Conservation (phyloP, 92 coral and sea anemone genomes). For the Actinernus sp. region DNA sequence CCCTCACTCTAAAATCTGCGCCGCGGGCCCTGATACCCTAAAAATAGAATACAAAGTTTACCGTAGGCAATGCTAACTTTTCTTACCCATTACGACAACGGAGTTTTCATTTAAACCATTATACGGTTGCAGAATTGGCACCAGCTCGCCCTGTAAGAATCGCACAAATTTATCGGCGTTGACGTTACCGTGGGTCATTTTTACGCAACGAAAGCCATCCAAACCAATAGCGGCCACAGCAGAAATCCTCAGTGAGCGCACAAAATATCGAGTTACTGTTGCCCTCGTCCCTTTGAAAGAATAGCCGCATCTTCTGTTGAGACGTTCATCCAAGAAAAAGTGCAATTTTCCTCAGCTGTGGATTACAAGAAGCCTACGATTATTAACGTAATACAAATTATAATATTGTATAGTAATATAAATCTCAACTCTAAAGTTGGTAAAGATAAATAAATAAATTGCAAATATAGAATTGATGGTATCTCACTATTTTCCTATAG, state of each 20-base stretch:
- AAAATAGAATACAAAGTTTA: not conserved
- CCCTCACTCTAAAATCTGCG: too few species aligned
- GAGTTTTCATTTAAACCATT: too few species aligned
- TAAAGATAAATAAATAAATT: too few species aligned
- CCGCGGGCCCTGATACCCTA: too few species aligned
- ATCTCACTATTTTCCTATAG: too few species aligned
- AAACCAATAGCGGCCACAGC: conserved; percentile 12
- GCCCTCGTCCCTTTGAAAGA: conserved; percentile 14
- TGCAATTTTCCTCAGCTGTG: too few species aligned
- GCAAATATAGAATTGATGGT: too few species aligned
- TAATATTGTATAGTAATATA: too few species aligned
- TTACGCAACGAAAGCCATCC: conserved; percentile 7
- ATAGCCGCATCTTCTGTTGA: conserved; percentile 3
- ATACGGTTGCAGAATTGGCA: too few species aligned
- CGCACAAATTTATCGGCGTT: conserved; percentile 2
- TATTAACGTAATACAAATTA: too few species aligned
- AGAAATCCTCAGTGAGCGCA: conserved; percentile 5
- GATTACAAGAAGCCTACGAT: too few species aligned
- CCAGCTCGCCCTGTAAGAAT: not conserved
- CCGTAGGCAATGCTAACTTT: not conserved
- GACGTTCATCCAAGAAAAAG: conserved; percentile 7
- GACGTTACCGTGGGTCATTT: not conserved
- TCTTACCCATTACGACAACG: conserved; percentile 16
- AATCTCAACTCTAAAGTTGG: too few species aligned
- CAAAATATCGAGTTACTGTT: not conserved